Percentiles rank a stretch among this genome's conserved stretches.
Evolutionary conservation across 2,797 vertebrate genomes (phyloP).

Genomic region (Anguilla marmorata): DNA sequence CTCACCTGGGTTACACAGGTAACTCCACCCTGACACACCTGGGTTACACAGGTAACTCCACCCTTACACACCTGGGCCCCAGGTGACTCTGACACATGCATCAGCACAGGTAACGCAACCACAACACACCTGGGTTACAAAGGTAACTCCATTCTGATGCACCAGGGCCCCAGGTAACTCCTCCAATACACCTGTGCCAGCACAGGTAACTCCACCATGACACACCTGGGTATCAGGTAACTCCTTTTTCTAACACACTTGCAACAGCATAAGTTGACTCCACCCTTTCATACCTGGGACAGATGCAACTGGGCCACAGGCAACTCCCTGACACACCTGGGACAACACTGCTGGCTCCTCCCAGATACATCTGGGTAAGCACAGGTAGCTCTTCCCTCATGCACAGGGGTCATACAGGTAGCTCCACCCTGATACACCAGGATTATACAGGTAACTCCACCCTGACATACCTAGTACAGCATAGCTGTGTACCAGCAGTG

Average conservation of each 20-base stretch:
- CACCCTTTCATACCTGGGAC: no score
- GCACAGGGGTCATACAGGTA: background rate
- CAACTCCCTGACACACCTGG: no score
- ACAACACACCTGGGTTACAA: no score
- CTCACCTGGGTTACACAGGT: background rate
- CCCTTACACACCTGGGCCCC: background rate
- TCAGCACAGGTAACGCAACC: no score
- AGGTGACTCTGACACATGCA: background rate
- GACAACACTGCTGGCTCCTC: no score
- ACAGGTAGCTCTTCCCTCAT: background rate
- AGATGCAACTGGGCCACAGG: no score
- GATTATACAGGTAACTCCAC: background rate
- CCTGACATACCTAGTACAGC: background rate
- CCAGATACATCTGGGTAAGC: no score
- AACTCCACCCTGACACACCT: background rate
- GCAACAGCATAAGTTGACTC: no score
- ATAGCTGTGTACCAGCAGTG: background rate
- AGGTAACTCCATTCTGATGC: no score
- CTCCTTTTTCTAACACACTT: no score
- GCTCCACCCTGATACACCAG: background rate
- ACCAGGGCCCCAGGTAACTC: no score
- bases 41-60: background rate
- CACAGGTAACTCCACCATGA: background rate
- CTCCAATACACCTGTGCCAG: no score
- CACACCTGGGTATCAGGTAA: background rate